These are phyloP conservation scores for Dysidea cf. avara DNA, from an alignment of 37 sponge, comb jelly and placozoan genomes.

Conservation along the genomic window DNA sequence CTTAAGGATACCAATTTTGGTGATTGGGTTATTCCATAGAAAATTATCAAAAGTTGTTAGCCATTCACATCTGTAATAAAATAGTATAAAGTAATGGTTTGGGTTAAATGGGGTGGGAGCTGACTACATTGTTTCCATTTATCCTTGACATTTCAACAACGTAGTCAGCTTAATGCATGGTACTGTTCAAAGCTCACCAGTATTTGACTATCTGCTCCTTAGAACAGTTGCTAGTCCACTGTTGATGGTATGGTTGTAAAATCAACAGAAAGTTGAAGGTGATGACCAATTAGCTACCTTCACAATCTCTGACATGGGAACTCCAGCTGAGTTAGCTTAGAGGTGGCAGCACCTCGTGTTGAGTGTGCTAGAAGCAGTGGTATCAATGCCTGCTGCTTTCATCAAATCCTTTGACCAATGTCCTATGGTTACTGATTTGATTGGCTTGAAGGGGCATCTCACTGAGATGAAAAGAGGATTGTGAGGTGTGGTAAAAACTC, in stretches of 20 bases:
- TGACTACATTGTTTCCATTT: too few species aligned
- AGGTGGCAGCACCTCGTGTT: slow-evolving; percentile 20
- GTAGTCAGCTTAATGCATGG: too few species aligned
- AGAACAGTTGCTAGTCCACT: neutral
- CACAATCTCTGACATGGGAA: slow-evolving; percentile 26
- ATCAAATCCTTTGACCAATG: slow-evolving; percentile 19
- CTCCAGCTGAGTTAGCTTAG: slow-evolving; percentile 25
- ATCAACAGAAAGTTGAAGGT: slow-evolving; percentile 20
- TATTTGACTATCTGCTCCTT: neutral
- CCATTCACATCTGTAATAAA: too few species aligned
- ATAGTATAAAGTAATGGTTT: too few species aligned
- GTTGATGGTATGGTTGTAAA: slow-evolving; percentile 23
- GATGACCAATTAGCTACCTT: slow-evolving; percentile 22
- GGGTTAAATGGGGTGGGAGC: too few species aligned
- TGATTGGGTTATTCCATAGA: too few species aligned
- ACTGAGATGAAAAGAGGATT: slow-evolving; percentile 35
- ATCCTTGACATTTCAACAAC: too few species aligned
- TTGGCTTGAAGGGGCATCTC: slow-evolving; percentile 1
- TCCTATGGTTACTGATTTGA: slow-evolving; percentile 28
- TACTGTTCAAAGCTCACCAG: slow-evolving; percentile 35
- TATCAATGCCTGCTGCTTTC: slow-evolving; percentile 26
- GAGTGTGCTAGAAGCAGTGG: slow-evolving; percentile 21
- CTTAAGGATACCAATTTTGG: too few species aligned
- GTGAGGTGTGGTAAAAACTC: too few species aligned
- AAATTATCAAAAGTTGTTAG: too few species aligned